These are phyloP conservation scores for Zaprionus ghesquierei DNA, from an alignment of 1,140 invertebrate species.

Conservation along the genomic window DNA sequence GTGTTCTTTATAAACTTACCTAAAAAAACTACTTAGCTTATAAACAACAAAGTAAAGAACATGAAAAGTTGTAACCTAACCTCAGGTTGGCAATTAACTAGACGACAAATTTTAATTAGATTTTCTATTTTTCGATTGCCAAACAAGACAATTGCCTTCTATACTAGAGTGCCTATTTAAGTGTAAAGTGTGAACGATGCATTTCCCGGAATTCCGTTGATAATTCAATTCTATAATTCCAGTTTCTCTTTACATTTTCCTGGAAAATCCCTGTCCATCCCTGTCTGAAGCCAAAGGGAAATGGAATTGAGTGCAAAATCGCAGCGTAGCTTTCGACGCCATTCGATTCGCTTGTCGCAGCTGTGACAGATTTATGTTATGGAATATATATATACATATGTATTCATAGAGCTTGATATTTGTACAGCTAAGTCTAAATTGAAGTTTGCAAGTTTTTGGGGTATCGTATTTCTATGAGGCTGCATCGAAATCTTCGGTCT, in stretches of 20 bases:
- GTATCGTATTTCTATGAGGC: background rate
- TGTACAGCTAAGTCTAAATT: too few species aligned
- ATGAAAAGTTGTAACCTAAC: background rate
- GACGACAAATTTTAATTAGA: background rate
- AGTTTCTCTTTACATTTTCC: background rate
- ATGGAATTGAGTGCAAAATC: background rate
- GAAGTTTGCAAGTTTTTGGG: background rate
- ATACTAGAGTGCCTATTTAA: too few species aligned
- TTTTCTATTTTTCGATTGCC: background rate
- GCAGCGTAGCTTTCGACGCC: background rate
- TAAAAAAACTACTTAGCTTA: too few species aligned
- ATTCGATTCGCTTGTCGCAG: background rate
- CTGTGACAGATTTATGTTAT: background rate
- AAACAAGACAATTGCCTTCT: background rate
- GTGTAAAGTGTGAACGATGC: background rate
- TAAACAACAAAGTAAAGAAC: too few species aligned
- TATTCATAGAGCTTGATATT: background rate
- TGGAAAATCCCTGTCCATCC: background rate
- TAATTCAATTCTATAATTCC: background rate
- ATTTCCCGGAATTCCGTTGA: background rate
- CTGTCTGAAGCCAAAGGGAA: background rate
- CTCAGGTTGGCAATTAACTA: background rate
- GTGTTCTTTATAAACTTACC: too few species aligned
- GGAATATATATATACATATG: background rate
- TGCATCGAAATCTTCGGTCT: background rate